These are phyloP conservation scores for Bergia sp. DNA, from an alignment of 92 coral and sea anemone genomes.

Conservation along the genomic window DNA sequence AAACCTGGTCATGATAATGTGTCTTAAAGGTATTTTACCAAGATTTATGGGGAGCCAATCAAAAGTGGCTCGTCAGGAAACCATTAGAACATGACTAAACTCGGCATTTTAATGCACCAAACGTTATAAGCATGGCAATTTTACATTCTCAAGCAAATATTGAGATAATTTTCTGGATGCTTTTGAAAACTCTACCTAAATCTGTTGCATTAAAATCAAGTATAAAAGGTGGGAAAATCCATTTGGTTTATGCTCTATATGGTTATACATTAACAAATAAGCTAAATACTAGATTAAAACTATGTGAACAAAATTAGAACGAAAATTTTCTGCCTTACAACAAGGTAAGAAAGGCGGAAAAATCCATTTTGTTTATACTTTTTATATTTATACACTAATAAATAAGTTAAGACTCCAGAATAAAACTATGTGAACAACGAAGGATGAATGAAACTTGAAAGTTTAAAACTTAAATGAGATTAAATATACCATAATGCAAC, in stretches of 20 bases:
- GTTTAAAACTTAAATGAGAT: no score
- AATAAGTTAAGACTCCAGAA: background rate
- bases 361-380: background rate
- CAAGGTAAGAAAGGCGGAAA: no score
- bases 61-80: no score
- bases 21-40: background rate
- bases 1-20: background rate
- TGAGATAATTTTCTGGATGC: no score
- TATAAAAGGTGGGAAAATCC: background rate
- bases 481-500: no score
- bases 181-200: no score
- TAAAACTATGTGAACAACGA: background rate
- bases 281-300: background rate
- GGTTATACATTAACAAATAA: background rate
- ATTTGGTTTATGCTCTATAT: background rate
- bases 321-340: no score
- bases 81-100: background rate
- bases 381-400: no score
- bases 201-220: no score
- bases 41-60: background rate
- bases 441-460: background rate
- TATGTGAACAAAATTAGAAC: background rate
- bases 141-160: no score
- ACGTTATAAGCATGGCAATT: background rate
- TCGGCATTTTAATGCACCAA: background rate